phyloP scores from a whole-genome alignment of 2,797 vertebrate species.

The Carduelis carduelis region DNA sequence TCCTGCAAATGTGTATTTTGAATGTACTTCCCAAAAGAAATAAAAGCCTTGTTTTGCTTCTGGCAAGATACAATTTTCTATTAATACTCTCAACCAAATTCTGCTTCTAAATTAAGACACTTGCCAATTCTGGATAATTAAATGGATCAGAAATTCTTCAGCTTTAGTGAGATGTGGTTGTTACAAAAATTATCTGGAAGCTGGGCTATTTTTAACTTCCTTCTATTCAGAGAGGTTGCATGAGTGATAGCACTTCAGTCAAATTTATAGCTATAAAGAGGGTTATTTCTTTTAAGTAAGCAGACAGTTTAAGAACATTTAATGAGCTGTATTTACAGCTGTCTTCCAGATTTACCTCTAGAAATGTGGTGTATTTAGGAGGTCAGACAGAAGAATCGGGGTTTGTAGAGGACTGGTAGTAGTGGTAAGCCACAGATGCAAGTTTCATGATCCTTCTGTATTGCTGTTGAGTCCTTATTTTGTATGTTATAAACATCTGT shows the following conservation, averaged over 20 bases:
- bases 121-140: background rate
- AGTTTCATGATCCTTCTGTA: background rate
- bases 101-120: background rate
- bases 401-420: background rate
- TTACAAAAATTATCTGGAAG: background rate
- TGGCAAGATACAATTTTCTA: background rate
- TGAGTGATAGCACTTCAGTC: background rate
- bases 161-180: background rate
- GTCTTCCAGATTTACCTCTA: background rate
- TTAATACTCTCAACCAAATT: background rate
- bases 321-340: background rate
- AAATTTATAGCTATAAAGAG: background rate
- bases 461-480: background rate
- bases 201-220: background rate
- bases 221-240: background rate
- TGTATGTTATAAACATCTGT: background rate
- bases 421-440: background rate
- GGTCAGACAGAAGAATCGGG: background rate
- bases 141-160: background rate
- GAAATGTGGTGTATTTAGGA: background rate
- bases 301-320: background rate
- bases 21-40: background rate
- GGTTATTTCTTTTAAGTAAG: background rate
- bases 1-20: background rate
- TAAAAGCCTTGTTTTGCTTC: background rate